A percentile compares a stretch with the other conserved stretches of the same genome.
These are phyloP conservation scores for Coracopsis vasa DNA, from an alignment of 2,113 vertebrate genomes.

Conservation along the genomic window DNA sequence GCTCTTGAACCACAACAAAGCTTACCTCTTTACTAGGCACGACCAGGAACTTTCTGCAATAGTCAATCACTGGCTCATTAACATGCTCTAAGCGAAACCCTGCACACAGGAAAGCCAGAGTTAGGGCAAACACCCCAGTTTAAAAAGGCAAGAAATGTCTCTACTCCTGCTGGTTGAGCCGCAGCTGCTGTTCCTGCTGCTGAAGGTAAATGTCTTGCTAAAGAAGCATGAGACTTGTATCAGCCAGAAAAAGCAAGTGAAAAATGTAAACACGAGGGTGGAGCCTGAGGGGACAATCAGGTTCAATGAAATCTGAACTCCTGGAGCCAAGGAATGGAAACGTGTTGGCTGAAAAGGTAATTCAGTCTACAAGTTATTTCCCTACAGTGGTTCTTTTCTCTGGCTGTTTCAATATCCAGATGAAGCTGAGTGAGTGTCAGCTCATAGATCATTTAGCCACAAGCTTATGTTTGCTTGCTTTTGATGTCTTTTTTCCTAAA, in stretches of 20 bases:
- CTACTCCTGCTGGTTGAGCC: not conserved
- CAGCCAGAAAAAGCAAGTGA: slow-evolving; percentile 77
- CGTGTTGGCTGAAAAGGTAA: not conserved
- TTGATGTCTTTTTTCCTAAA: not conserved
- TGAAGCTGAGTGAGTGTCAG: not conserved
- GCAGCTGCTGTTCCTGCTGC: not conserved
- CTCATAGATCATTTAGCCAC: not conserved
- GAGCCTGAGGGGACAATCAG: slow-evolving; percentile 56
- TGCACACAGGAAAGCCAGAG: not conserved
- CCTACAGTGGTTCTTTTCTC: not conserved
- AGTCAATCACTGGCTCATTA: not conserved
- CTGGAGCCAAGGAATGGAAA: slow-evolving; percentile 22
- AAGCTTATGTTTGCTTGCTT: not conserved
- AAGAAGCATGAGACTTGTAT: slow-evolving; percentile 67
- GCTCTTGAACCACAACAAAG: not conserved
- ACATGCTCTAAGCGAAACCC: not conserved
- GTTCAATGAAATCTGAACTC: slow-evolving; percentile 79
- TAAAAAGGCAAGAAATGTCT: not conserved
- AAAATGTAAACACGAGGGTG: slow-evolving; percentile 87
- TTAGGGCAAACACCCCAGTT: not conserved
- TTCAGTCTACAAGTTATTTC: not conserved
- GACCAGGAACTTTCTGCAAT: not conserved
- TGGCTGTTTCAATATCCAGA: not conserved
- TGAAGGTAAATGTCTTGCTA: slow-evolving; percentile 67
- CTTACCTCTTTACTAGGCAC: slow-evolving; percentile 34